A percentile compares a stretch with the other conserved stretches of the same genome.
Evolutionary conservation across 2,888 invertebrate genomes (phyloP).

Genomic region (Frankliniella fusca): DNA sequence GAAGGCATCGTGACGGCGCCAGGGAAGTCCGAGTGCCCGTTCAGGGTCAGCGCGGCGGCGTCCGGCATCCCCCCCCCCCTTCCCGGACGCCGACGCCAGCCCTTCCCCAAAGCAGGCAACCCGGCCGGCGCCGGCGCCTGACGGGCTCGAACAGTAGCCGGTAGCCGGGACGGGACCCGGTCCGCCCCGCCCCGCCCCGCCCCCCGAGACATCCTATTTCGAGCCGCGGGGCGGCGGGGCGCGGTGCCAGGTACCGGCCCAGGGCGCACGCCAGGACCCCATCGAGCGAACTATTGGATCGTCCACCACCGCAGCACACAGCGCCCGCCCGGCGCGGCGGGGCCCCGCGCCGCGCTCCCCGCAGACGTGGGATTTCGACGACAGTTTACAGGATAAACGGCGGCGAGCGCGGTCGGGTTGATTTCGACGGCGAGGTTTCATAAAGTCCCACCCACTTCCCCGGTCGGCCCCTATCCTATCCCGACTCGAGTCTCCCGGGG

Average conservation of each 20-base stretch:
- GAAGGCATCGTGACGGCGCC: neutral
- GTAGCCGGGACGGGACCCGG: neutral
- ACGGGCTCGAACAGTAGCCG: too few species aligned
- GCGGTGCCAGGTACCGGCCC: slow-evolving; percentile 18
- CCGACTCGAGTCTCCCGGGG: too few species aligned
- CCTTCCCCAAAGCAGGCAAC: neutral
- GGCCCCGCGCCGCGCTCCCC: neutral
- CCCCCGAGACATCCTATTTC: slow-evolving; percentile 19
- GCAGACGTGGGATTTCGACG: too few species aligned
- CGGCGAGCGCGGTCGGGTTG: neutral
- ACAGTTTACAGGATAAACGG: too few species aligned
- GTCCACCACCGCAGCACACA: neutral
- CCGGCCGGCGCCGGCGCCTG: neutral
- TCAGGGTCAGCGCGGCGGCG: neutral
- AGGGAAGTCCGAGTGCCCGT: too few species aligned
- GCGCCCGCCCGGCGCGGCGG: neutral
- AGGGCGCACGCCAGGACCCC: neutral
- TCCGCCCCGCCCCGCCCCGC: neutral
- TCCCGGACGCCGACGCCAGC: too few species aligned
- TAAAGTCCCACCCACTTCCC: neutral
- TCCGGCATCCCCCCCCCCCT: neutral
- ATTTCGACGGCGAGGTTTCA: neutral
- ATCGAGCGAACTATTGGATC: neutral
- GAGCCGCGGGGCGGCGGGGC: neutral
- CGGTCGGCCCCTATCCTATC: too few species aligned